Base-by-base conservation (phyloP, 2,888 invertebrate genomes). In the Scelioninae gen. 1 region DNA sequence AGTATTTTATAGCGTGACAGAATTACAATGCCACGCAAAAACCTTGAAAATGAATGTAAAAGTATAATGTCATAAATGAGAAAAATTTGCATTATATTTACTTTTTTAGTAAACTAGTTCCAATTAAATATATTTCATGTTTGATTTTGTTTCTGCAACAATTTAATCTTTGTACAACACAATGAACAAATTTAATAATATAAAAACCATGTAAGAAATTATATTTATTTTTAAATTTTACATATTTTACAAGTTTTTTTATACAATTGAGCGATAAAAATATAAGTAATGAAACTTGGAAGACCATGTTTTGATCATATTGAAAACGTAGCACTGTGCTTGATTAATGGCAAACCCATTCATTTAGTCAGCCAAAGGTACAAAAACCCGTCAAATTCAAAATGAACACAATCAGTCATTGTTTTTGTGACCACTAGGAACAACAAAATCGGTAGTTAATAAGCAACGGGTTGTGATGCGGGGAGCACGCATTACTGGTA, bases 401-500 rank as follows among this genome's bases (percentile, higher is more conserved):
- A 79, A 60, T 80, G 55, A 90, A 89, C 89, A 88, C 90, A 90
- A 91, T 88, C 89, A 90, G 90, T 89, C 88, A 89, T 90, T 83
- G 89, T 88, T 89, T 88, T 90, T 89, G 68, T 58, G 77, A 34
- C 47, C 74, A 80, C 55, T 89, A 87, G 89, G 88, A 88, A 89
- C 87, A 87, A 91, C 89, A 88, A 55, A 53, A 88, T 90, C 8
- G 74, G 38, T 62, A 91, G 90, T 91, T 91, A 91, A 91, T 91
- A 91, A 91, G 89, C 91, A 90, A 90, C 89, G 91, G 90, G 88
- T 91, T 87, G 89, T 90, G 90, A 90, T 89, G 88, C 89, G 90
- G 89, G 92, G 90, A 87, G 89, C 88, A 90, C 91, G 91, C 90
- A 90, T 90, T 88, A 90, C 91, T 91, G 90, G 90, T 90, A 91